Evolutionary conservation across 2,113 vertebrate species (phyloP).

Genomic region (Trichechus manatus): DNA sequence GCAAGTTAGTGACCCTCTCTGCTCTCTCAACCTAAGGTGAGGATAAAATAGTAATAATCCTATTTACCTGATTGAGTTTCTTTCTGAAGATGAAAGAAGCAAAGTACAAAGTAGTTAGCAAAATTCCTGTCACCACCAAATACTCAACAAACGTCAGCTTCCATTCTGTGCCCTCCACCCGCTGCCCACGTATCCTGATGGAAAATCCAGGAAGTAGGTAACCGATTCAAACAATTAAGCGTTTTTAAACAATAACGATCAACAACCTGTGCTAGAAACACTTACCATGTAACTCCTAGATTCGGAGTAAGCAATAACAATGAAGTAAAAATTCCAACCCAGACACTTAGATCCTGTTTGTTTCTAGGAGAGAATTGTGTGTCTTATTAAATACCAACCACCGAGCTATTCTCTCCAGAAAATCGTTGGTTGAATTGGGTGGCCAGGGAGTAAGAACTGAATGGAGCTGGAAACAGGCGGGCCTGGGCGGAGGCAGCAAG

Average conservation of each 20-base stretch:
- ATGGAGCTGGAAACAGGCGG: conserved; percentile 59
- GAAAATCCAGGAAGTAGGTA: background rate
- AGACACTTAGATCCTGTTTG: conserved; percentile 34
- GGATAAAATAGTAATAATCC: background rate
- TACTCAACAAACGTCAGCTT: background rate
- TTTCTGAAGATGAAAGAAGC: conserved; percentile 18
- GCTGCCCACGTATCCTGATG: background rate
- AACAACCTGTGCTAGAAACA: background rate
- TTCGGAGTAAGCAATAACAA: background rate
- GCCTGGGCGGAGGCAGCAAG: background rate
- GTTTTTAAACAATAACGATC: background rate
- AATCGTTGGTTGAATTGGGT: conserved; percentile 69
- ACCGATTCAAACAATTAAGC: background rate
- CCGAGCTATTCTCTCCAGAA: conserved; percentile 58
- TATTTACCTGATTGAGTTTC: background rate
- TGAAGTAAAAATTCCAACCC: conserved; percentile 49
- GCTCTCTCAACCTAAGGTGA: background rate
- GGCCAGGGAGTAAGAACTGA: conserved; percentile 60
- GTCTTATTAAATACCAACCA: conserved; percentile 64
- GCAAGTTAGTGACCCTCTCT: conserved; percentile 24
- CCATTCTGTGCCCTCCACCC: background rate
- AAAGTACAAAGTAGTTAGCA: background rate
- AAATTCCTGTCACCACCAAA: background rate
- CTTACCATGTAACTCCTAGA: background rate
- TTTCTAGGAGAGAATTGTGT: conserved; percentile 54